Evolutionary conservation across 2,797 vertebrate genomes (phyloP).

Genomic region (Pantherophis alleghaniensis): DNA sequence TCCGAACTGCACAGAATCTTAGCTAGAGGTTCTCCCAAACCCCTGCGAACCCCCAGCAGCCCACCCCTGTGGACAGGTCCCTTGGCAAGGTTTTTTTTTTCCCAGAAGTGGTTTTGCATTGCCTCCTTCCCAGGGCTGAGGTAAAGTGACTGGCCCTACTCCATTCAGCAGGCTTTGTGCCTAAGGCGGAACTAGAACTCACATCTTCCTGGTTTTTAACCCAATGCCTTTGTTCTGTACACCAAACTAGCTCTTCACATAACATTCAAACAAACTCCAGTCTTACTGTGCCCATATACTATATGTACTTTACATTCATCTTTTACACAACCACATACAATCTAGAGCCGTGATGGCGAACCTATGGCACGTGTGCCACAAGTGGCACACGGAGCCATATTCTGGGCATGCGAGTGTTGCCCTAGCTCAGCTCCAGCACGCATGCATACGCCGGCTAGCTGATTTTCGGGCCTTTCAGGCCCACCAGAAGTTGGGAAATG

Average conservation of each 20-base stretch:
- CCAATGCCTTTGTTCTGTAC: not conserved
- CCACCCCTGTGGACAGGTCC: no score
- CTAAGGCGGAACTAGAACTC: not conserved
- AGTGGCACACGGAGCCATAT: no score
- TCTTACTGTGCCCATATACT: not conserved
- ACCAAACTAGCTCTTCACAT: not conserved
- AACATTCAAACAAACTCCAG: not conserved
- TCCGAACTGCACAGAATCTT: no score
- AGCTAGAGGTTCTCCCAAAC: no score
- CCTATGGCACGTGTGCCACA: no score
- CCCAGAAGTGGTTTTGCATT: not conserved
- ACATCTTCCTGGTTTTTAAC: not conserved
- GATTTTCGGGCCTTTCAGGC: no score
- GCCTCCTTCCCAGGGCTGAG: not conserved
- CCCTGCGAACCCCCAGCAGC: no score
- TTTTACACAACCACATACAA: not conserved
- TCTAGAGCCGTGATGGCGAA: no score
- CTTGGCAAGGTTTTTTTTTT: not conserved
- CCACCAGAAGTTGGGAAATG: no score
- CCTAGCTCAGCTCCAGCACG: no score
- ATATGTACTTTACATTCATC: not conserved
- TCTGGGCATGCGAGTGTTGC: no score
- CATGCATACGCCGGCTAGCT: no score
- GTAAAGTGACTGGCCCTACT: not conserved
- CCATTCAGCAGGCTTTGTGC: not conserved